Percentiles rank a stretch among this genome's conserved stretches.
phyloP scores from a whole-genome alignment of 2,888 invertebrate genomes.

The Lasioglossum vierecki region DNA sequence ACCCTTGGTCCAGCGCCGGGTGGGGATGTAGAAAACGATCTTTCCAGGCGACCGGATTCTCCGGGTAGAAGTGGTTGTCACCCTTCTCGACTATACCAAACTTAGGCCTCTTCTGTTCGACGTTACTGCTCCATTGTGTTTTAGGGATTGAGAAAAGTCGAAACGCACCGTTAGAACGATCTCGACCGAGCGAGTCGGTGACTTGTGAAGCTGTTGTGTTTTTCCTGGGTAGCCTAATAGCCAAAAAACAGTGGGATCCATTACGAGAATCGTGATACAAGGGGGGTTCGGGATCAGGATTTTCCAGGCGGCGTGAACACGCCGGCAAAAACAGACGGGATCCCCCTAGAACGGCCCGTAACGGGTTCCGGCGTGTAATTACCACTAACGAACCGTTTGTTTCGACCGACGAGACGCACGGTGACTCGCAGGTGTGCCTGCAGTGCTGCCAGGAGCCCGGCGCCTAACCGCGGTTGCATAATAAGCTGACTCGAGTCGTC shows the following conservation, averaged over 20 bases:
- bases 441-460: conserved; percentile 26
- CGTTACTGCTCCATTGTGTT: conserved; percentile 30
- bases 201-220: background rate
- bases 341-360: conserved; percentile 39
- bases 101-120: conserved; percentile 26
- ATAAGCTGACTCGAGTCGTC: background rate
- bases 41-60: conserved; percentile 45
- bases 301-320: background rate
- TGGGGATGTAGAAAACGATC: conserved; percentile 23
- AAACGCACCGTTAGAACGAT: conserved; percentile 42
- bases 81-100: background rate
- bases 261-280: conserved; percentile 12
- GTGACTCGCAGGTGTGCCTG: conserved; percentile 48
- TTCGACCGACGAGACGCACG: conserved; percentile 62
- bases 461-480: conserved; percentile 26
- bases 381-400: conserved; percentile 73
- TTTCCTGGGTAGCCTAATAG: conserved; percentile 19
- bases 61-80: background rate
- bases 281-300: conserved; percentile 14
- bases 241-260: conserved; percentile 23
- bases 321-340: background rate
- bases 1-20: background rate
- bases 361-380: conserved; percentile 67
- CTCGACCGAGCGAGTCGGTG: background rate
- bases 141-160: conserved; percentile 45